Conservation (phyloP, 1,140 invertebrate genomes). For the Drosophila ambigua region DNA sequence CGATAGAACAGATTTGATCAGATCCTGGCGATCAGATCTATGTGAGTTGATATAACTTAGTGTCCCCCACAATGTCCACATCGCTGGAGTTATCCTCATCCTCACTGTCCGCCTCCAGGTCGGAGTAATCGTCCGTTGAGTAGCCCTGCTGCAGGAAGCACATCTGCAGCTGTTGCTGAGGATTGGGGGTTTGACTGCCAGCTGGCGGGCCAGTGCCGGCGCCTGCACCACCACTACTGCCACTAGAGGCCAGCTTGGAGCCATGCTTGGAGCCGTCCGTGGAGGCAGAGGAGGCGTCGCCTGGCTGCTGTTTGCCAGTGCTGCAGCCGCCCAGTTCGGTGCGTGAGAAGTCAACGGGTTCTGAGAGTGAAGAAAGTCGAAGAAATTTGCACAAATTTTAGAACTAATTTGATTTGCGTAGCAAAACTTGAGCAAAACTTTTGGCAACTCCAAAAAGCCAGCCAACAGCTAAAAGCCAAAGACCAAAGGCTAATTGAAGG, state of each 20-base stretch:
- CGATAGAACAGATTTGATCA: constrained; percentile 15
- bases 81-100: constrained; percentile 82
- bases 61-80: constrained; percentile 83
- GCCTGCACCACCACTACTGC: neutral
- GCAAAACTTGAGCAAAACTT: constrained; percentile 64
- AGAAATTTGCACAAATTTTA: constrained; percentile 54
- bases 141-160: constrained; percentile 77
- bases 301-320: constrained; percentile 44
- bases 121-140: constrained; percentile 78
- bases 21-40: constrained; percentile 39
- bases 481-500: constrained; percentile 57
- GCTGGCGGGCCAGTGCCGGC: constrained; percentile 6
- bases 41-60: constrained; percentile 80
- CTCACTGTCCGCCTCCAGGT: constrained; percentile 71
- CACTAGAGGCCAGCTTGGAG: constrained; percentile 22
- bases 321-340: constrained; percentile 46
- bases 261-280: constrained; percentile 29
- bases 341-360: constrained; percentile 84
- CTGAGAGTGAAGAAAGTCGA: constrained; percentile 46
- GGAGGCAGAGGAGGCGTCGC: constrained; percentile 33
- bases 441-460: constrained; percentile 15
- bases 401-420: constrained; percentile 70
- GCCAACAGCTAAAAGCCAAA: constrained; percentile 46
- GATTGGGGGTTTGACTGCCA: constrained; percentile 16
- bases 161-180: constrained; percentile 77